These are phyloP conservation scores for Chymomyza caudatula DNA, from an alignment of 2,888 invertebrate species.

Conservation along the genomic window DNA sequence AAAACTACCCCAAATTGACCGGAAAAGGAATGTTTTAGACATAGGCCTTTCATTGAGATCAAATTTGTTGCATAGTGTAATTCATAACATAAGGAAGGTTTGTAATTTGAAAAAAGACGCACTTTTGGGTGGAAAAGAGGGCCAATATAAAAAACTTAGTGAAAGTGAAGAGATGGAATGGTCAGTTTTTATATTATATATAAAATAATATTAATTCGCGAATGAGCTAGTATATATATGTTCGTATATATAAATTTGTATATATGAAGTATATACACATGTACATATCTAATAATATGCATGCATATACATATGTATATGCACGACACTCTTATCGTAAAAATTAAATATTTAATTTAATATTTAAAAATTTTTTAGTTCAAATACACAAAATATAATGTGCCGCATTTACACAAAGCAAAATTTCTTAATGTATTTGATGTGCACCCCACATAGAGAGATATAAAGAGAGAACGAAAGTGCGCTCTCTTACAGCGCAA, in stretches of 20 bases:
- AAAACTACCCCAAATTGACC: too few relatives aligned
- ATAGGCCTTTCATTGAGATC: too few relatives aligned
- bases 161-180: too few relatives aligned
- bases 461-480: constrained; percentile 9
- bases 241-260: too few relatives aligned
- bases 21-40: too few relatives aligned
- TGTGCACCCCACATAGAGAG: not conserved
- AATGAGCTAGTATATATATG: not conserved
- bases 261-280: not conserved
- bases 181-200: too few relatives aligned
- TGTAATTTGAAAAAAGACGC: too few relatives aligned
- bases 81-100: too few relatives aligned
- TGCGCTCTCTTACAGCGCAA: constrained; percentile 1
- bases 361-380: not conserved
- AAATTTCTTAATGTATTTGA: not conserved
- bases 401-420: constrained; percentile 12
- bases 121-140: too few relatives aligned
- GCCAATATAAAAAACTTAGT: too few relatives aligned
- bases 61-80: too few relatives aligned
- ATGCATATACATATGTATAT: not conserved
- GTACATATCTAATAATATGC: not conserved
- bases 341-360: not conserved
- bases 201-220: not conserved
- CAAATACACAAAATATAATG: constrained; percentile 1
- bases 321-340: not conserved